phyloP scores from a whole-genome alignment of 23 tunicate species.

The Corella eumyota region DNA sequence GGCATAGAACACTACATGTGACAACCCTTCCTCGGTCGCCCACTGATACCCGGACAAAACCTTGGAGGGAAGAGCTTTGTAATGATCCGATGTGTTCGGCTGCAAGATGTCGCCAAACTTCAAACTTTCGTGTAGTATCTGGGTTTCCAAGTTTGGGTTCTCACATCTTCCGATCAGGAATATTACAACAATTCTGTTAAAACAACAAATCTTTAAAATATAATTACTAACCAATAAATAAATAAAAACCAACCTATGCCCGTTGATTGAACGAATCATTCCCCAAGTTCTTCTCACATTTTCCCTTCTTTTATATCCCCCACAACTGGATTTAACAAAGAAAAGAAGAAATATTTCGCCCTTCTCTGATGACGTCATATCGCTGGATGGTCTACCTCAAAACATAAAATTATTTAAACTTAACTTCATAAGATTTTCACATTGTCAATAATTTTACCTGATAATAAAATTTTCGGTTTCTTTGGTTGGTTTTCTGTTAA shows the following conservation, averaged over 20 bases:
- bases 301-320: not conserved
- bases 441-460: too few species aligned
- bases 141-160: not conserved
- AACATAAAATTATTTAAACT: too few species aligned
- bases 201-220: not conserved
- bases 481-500: too few species aligned
- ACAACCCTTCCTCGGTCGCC: constrained; percentile 23
- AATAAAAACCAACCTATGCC: not conserved
- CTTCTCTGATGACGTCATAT: too few species aligned
- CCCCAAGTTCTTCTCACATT: constrained; percentile 3
- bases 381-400: too few species aligned
- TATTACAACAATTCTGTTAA: constrained; percentile 1
- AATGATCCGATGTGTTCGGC: not conserved
- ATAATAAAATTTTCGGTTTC: too few species aligned
- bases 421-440: too few species aligned
- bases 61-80: constrained; percentile 13
- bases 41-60: constrained; percentile 63
- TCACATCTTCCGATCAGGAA: not conserved
- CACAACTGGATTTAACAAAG: not conserved
- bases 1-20: constrained; percentile 38
- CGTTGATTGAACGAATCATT: not conserved
- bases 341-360: too few species aligned
- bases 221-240: too few species aligned
- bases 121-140: not conserved
- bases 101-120: constrained; percentile 2